These are phyloP conservation scores for Anguilla pacifica DNA, from an alignment of 2,797 vertebrate species.

Conservation along the genomic window DNA sequence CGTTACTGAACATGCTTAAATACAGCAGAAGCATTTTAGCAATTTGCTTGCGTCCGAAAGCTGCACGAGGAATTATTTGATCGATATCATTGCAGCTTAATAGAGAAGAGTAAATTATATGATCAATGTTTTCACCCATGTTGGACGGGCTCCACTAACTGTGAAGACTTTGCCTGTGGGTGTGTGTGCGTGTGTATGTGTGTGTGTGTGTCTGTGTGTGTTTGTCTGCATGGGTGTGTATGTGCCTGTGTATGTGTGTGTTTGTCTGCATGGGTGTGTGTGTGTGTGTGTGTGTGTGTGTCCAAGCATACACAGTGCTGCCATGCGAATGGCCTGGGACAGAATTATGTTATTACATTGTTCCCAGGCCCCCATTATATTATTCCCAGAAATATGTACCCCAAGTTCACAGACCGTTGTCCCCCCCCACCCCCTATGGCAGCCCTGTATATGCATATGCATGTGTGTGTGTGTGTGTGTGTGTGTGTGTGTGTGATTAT, in stretches of 20 bases:
- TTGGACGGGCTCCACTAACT: slow-evolving; percentile 44
- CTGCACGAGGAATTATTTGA: slow-evolving; percentile 76
- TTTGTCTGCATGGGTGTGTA: not conserved
- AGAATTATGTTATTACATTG: no score
- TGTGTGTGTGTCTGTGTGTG: not conserved
- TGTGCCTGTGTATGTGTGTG: not conserved
- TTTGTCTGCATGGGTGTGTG: no score
- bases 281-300: slow-evolving; percentile 15
- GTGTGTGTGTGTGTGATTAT: slow-evolving; percentile 4
- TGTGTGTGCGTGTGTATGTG: slow-evolving; percentile 35
- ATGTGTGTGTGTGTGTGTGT: slow-evolving; percentile 29
- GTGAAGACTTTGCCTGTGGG: slow-evolving; percentile 22
- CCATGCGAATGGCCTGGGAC: no score
- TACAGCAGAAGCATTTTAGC: slow-evolving; percentile 72
- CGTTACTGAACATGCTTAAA: slow-evolving; percentile 73
- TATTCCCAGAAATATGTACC: no score
- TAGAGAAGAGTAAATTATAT: slow-evolving; percentile 81
- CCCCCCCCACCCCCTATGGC: no score
- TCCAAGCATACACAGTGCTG: no score
- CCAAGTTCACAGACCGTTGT: no score
- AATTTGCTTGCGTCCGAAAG: slow-evolving; percentile 70
- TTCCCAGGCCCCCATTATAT: no score
- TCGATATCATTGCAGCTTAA: slow-evolving; percentile 76
- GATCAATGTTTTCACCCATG: slow-evolving; percentile 72
- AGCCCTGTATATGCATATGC: not conserved